These are phyloP conservation scores for Apamea sordens DNA, from an alignment of 2,888 invertebrate species.

Conservation along the genomic window DNA sequence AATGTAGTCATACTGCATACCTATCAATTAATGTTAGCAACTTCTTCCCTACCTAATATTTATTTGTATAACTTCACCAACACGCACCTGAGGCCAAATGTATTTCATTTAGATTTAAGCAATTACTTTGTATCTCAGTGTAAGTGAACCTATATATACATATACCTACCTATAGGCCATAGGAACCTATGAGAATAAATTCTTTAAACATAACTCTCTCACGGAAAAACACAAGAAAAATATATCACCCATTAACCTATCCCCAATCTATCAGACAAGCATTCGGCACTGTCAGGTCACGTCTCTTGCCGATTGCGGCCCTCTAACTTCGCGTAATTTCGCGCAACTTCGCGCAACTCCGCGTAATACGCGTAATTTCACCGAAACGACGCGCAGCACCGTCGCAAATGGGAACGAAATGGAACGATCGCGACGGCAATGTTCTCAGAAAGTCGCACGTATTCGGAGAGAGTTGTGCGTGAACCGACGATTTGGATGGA, in stretches of 20 bases:
- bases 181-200: no score
- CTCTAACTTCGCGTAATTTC: slow-evolving; percentile 39
- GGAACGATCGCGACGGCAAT: slow-evolving; percentile 16
- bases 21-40: no score
- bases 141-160: no score
- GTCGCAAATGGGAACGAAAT: slow-evolving; percentile 52
- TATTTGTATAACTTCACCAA: no score
- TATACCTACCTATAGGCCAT: no score
- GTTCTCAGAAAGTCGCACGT: slow-evolving; percentile 30
- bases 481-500: slow-evolving; percentile 21
- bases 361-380: slow-evolving; percentile 48
- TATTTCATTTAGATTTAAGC: no score
- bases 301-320: slow-evolving; percentile 27
- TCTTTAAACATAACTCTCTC: no score
- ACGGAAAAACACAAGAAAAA: neutral
- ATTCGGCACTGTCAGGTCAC: slow-evolving; percentile 41
- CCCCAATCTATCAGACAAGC: slow-evolving; percentile 15
- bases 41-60: no score
- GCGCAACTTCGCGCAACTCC: slow-evolving; percentile 28
- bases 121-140: no score
- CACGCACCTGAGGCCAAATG: no score
- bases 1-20: no score
- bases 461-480: slow-evolving; percentile 37
- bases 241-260: neutral
- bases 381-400: slow-evolving; percentile 31